These are phyloP conservation scores for Drosophila anomalata DNA, from an alignment of 2,888 invertebrate genomes.

Conservation along the genomic window DNA sequence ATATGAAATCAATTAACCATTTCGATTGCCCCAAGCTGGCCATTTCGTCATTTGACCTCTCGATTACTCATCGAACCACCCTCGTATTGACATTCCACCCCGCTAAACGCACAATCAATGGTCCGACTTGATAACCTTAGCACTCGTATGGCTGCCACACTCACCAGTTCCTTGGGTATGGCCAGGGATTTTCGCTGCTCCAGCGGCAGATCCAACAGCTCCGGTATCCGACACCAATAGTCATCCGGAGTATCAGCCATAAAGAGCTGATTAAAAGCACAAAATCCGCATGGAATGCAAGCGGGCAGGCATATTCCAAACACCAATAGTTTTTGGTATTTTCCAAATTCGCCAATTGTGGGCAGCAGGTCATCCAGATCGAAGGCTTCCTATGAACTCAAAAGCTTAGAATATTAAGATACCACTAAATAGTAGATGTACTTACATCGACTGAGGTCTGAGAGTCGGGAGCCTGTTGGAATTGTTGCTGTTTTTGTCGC, in stretches of 20 bases:
- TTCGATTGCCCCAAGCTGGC: not conserved
- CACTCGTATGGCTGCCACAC: slow-evolving; percentile 51
- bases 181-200: slow-evolving; percentile 87
- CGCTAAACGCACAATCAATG: slow-evolving; percentile 50
- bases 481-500: slow-evolving; percentile 42
- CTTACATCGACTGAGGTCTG: slow-evolving; percentile 64
- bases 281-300: slow-evolving; percentile 95
- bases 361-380: slow-evolving; percentile 94
- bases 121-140: slow-evolving; percentile 37
- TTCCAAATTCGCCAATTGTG: slow-evolving; percentile 94
- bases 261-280: slow-evolving; percentile 96
- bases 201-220: slow-evolving; percentile 86
- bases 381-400: slow-evolving; percentile 83
- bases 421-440: not conserved
- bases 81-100: slow-evolving; percentile 38
- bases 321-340: slow-evolving; percentile 92
- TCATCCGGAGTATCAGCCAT: slow-evolving; percentile 94
- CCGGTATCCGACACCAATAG: slow-evolving; percentile 93
- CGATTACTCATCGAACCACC: slow-evolving; percentile 25
- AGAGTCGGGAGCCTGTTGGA: slow-evolving; percentile 42
- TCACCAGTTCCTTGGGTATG: slow-evolving; percentile 87
- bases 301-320: slow-evolving; percentile 95
- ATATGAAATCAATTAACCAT: not conserved
- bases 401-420: not conserved
- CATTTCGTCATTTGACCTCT: not conserved